These are phyloP conservation scores for Garra rufa DNA, from an alignment of 2,113 vertebrate species.

Conservation along the genomic window DNA sequence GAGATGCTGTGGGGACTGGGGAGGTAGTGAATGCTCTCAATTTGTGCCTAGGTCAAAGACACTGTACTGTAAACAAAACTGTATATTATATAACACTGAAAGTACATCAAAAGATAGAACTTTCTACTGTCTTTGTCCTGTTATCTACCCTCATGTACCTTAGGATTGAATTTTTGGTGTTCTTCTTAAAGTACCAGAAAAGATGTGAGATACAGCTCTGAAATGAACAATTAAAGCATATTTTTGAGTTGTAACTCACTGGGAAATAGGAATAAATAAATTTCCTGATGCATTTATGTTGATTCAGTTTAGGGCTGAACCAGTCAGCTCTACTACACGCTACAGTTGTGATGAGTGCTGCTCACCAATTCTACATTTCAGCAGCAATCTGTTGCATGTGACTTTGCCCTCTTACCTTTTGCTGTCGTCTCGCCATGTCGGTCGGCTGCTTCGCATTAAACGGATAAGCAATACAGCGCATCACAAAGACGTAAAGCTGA, in stretches of 20 bases:
- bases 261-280: not conserved
- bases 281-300: not conserved
- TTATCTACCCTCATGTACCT: not conserved
- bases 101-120: not conserved
- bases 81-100: not conserved
- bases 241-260: not conserved
- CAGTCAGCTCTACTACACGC: not conserved
- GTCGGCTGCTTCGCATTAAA: slow-evolving; percentile 98
- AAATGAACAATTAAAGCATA: not conserved
- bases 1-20: not conserved
- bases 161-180: not conserved
- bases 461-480: slow-evolving; percentile 97
- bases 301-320: not conserved
- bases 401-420: slow-evolving; percentile 85
- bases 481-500: slow-evolving; percentile 97
- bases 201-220: not conserved
- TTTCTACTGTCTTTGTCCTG: not conserved
- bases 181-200: not conserved
- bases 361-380: not conserved
- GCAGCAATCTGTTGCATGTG: slow-evolving; percentile 52
- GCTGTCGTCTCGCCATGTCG: slow-evolving; percentile 96
- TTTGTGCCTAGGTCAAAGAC: not conserved
- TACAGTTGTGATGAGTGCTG: not conserved
- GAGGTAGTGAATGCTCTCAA: not conserved
- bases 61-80: not conserved